Evolutionary conservation across 64 coral and sea anemone species (phyloP).

Genomic region (Stichodactyla mertensii): DNA sequence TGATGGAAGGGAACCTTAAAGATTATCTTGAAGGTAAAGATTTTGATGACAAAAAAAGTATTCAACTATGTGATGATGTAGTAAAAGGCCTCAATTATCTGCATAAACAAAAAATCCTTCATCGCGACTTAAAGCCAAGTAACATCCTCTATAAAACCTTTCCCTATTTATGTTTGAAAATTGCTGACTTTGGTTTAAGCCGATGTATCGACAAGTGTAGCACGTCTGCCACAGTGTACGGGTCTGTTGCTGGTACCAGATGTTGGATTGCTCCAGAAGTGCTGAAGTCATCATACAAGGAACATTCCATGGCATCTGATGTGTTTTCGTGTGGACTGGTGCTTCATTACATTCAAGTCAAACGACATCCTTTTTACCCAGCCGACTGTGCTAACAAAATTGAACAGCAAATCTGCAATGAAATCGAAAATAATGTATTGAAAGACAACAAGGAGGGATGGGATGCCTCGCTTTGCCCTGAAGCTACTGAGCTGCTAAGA

Average conservation of each 20-base stretch:
- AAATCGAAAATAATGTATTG: conserved; percentile 1
- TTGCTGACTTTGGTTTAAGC: conserved; percentile 68
- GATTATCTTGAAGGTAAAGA: conserved; percentile 14
- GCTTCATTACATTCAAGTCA: conserved; percentile 20
- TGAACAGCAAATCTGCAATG: neutral
- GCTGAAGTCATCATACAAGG: neutral
- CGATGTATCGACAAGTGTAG: neutral
- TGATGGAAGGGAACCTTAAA: conserved; percentile 69
- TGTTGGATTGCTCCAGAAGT: conserved; percentile 23
- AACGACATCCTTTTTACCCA: conserved; percentile 28
- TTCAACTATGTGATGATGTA: neutral
- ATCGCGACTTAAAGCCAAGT: conserved; percentile 58
- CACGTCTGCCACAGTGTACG: neutral
- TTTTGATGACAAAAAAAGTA: neutral
- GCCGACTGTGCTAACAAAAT: neutral
- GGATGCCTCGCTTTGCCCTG: neutral
- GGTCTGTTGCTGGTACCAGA: conserved; percentile 15
- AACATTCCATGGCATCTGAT: conserved; percentile 23
- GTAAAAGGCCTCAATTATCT: conserved; percentile 24
- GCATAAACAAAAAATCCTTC: conserved; percentile 41
- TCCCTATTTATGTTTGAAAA: conserved; percentile 47
- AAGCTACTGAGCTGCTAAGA: neutral
- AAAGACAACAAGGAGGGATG: neutral
- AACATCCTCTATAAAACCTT: conserved; percentile 61
- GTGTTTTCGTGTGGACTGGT: conserved; percentile 28